phyloP scores from a whole-genome alignment of 2,888 invertebrate genomes.

The Heliconius hortense region DNA sequence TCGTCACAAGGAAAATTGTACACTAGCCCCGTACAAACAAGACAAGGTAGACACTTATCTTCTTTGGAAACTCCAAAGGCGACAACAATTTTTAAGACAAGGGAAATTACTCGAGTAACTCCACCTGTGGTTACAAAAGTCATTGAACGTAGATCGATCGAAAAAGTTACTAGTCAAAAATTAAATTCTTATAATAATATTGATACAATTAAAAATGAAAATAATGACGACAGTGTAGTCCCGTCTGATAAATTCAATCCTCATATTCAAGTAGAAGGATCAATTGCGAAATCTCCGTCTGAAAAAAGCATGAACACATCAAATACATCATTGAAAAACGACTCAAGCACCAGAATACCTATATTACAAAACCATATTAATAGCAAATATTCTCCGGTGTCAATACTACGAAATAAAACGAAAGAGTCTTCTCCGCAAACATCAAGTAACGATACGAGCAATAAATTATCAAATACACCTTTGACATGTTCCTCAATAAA shows the following conservation, averaged over 20 bases:
- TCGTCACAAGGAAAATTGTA: not conserved
- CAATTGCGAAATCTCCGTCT: not conserved
- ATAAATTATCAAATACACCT: constrained; percentile 2
- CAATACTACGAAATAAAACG: constrained; percentile 15
- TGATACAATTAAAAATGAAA: not conserved
- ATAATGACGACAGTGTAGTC: not conserved
- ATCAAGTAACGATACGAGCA: not conserved
- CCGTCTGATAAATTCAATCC: not conserved
- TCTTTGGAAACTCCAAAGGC: not conserved
- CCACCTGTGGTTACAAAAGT: constrained; percentile 24
- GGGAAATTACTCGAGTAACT: constrained; percentile 15
- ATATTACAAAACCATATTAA: constrained; percentile 25
- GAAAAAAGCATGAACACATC: not conserved
- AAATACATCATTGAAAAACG: constrained; percentile 12
- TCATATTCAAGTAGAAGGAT: not conserved
- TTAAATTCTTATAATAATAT: constrained; percentile 3
- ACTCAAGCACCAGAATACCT: constrained; percentile 27
- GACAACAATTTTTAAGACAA: constrained; percentile 9
- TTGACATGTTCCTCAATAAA: constrained; percentile 1
- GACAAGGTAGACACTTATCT: not conserved
- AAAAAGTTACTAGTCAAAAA: constrained; percentile 20
- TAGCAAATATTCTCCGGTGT: constrained; percentile 23
- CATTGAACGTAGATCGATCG: constrained; percentile 12
- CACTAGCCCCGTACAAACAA: not conserved
- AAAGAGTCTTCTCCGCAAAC: constrained; percentile 11